Evolutionary conservation across 2,113 vertebrate species (phyloP).

Genomic region (Athene cunicularia): DNA sequence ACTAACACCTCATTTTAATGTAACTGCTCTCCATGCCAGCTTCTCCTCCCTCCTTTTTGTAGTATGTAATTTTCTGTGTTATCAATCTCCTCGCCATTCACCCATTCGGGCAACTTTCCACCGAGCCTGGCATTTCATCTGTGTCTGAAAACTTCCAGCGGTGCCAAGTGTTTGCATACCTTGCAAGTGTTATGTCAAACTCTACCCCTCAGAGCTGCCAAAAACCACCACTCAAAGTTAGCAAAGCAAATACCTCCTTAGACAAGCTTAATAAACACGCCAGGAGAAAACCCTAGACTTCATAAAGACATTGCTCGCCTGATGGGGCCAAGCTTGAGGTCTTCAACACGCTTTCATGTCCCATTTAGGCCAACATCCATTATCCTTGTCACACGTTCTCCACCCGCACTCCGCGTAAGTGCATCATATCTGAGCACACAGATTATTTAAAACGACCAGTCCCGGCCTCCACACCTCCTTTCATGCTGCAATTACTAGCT

Average conservation of each 20-base stretch:
- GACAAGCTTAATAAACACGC: conserved; percentile 25
- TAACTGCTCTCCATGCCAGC: not conserved
- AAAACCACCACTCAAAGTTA: not conserved
- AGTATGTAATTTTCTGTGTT: not conserved
- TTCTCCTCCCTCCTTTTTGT: not conserved
- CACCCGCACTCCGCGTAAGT: not conserved
- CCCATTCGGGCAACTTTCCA: not conserved
- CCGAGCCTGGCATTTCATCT: not conserved
- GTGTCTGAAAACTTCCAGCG: not conserved
- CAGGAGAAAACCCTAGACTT: not conserved
- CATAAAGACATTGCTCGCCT: not conserved
- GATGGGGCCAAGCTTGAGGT: not conserved
- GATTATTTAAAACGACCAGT: not conserved
- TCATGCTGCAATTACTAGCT: not conserved
- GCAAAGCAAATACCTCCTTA: conserved; percentile 22
- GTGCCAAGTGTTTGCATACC: conserved; percentile 17
- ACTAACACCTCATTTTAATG: not conserved
- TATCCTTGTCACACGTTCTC: not conserved
- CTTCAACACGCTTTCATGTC: not conserved
- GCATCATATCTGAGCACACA: not conserved
- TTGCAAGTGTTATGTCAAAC: not conserved
- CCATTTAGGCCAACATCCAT: not conserved
- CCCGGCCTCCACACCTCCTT: not conserved
- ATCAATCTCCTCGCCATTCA: not conserved
- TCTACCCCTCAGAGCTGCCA: conserved; percentile 9